These are phyloP conservation scores for Microplitis demolitor DNA, from an alignment of 1,140 invertebrate species.

Conservation along the genomic window DNA sequence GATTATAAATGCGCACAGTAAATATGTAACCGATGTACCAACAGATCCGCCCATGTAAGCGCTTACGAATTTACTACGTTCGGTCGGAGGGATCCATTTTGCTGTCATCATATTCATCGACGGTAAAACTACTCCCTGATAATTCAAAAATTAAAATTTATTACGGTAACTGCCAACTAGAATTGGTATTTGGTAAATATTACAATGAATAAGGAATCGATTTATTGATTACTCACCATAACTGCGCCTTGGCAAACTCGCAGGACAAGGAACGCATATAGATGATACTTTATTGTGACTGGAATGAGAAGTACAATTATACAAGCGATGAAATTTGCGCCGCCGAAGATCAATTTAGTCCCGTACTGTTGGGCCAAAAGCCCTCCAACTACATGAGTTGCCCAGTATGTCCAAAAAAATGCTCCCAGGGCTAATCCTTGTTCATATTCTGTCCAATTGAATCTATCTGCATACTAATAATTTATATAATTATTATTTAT, in stretches of 20 bases:
- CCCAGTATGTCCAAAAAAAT: constrained; percentile 78
- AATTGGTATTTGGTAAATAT: not conserved
- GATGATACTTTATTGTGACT: constrained; percentile 65
- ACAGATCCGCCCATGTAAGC: constrained; percentile 74
- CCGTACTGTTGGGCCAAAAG: constrained; percentile 73
- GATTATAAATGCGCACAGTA: constrained; percentile 72
- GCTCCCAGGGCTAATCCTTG: constrained; percentile 73
- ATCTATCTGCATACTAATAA: constrained; percentile 53
- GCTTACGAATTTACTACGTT: constrained; percentile 76
- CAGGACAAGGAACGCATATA: constrained; percentile 67
- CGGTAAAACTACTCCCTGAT: constrained; percentile 80
- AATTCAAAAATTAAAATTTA: not conserved
- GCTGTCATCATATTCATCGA: constrained; percentile 81
- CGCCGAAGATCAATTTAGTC: constrained; percentile 74
- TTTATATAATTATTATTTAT: no score
- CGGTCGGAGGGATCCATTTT: constrained; percentile 81
- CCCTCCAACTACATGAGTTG: constrained; percentile 76
- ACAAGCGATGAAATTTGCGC: constrained; percentile 70
- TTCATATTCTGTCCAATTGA: constrained; percentile 71
- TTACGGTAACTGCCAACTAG: not conserved
- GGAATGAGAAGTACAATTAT: constrained; percentile 75
- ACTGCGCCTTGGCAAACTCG: constrained; percentile 77
- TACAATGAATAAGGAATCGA: not conserved
- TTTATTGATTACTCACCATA: constrained; percentile 62
- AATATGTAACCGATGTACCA: constrained; percentile 73